Base-by-base conservation (phyloP, 2,797 vertebrate genomes). In the Echiichthys vipera region DNA sequence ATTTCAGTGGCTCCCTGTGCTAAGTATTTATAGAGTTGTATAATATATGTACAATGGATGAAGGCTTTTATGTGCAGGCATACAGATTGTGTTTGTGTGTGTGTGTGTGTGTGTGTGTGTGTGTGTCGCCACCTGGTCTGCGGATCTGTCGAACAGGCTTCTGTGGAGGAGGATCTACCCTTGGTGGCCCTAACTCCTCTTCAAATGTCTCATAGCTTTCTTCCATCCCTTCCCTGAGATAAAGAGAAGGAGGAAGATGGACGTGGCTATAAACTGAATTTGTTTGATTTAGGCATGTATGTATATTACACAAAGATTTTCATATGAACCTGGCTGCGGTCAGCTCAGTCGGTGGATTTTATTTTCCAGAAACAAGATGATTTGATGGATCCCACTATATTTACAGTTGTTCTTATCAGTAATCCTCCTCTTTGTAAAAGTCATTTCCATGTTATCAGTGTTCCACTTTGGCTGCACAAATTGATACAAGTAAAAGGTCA, bases 181-280 rank as follows among this genome's bases (percentile, higher is more conserved):
- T 87, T 40, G 86, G 53, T 68, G 87, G 78, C 74, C 90, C 74
- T 30, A 95, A 91, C 83, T 95, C 93, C 74, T 93, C 93, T 59
- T 94, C 93, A 88, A 94, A 93, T 74, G 92, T 95, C 86, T 95
- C 93, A 82, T 92, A 95, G 55, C 92, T 92, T 65, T 93, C 89
- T 43, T 93, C 93, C 93, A 94, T 93, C 71, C 43, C 68, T 81
- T 53, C 22, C 69, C 87, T 74, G 51, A 59, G 20, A 12, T n/a
- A 36, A 49, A 37, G 58, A 56, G 15, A 46, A 3, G 36, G 2
- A 49, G n/a, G 22, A 46, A 43, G 43, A 51, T 37, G 22, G 53
- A 55, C 29, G 10, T 3, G 15, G 43, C 43, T 78, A 11, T 57
- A 51, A 70, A 47, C 1, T 46, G 5, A 65, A 10, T 65, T 36